Evolutionary conservation across 2,888 invertebrate genomes (phyloP), one percentile per base, ranked within the genome.

Genomic region (Scaptodrosophila latifasciaeformis): DNA sequence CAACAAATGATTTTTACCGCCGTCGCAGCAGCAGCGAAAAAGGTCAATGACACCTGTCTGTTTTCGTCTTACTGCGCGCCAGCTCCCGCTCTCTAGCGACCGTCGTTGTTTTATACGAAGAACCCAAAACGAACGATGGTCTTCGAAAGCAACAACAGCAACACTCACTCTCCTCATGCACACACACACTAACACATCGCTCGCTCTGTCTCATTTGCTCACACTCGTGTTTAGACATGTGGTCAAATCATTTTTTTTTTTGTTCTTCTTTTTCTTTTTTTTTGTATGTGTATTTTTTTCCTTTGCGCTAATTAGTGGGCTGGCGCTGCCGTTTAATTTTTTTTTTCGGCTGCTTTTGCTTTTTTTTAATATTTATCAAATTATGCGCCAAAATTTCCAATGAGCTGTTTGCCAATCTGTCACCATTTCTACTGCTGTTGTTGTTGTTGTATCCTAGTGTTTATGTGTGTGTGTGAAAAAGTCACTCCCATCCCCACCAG

Each of bases 31-130:
- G 39, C 60, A 54, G 62, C 68, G 61, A 63, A 74, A 75, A 77
- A 74, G 80, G 75, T 75, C 81, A 75, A 77, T 80, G 75, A 75
- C 75, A 75, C 75, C 80, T 80, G 74, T 54, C 65, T 69, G 17
- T 39, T 69, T 71, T 72, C 76, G 77, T 67, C 59, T 77, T 59
- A 59, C 74, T 68, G 49, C n/a, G n/a, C n/a, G n/a, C n/a, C n/a
- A n/a, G n/a, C n/a, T n/a, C n/a, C n/a, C n/a, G n/a, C n/a, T n/a
- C n/a, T n/a, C n/a, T n/a, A n/a, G n/a, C n/a, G n/a, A n/a, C n/a
- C n/a, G n/a, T n/a, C n/a, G n/a, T n/a, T n/a, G n/a, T n/a, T n/a
- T n/a, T n/a, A n/a, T n/a, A n/a, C n/a, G n/a, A n/a, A n/a, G n/a
- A n/a, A n/a, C n/a, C n/a, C 18, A 3, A 34, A 34, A 27, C 27